Evolutionary conservation across 1,140 invertebrate species (phyloP).

Genomic region (Euura saliciscinereae): DNA sequence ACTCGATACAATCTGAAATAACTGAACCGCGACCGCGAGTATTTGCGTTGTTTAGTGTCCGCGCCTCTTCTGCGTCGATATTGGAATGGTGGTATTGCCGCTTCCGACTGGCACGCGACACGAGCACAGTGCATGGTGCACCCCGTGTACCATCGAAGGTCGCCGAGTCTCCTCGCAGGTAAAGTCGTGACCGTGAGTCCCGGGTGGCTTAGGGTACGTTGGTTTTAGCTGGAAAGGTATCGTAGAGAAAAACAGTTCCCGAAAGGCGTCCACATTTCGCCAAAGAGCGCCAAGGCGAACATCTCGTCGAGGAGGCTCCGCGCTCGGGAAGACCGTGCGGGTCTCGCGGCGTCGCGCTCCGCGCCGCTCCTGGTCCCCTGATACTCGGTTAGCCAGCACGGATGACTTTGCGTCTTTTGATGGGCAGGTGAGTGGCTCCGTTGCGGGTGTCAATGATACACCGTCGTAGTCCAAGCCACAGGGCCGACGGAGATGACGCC

Average conservation of each 20-base stretch:
- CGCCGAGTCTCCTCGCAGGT: not conserved
- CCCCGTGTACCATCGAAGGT: not conserved
- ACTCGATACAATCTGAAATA: no score
- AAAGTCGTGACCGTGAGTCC: slow-evolving; percentile 1
- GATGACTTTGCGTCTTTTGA: slow-evolving; percentile 62
- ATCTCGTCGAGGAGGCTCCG: slow-evolving; percentile 21
- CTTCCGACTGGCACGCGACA: not conserved
- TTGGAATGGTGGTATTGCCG: no score
- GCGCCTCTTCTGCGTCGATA: no score
- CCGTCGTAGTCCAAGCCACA: slow-evolving; percentile 2
- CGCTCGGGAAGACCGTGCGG: not conserved
- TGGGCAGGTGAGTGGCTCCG: slow-evolving; percentile 61
- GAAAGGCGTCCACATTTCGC: slow-evolving; percentile 59
- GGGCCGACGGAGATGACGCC: slow-evolving; percentile 2
- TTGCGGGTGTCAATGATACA: slow-evolving; percentile 57
- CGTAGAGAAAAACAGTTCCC: slow-evolving; percentile 46
- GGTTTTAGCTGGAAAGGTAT: not conserved
- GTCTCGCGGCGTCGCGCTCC: not conserved
- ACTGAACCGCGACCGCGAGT: no score
- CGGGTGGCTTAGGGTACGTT: slow-evolving; percentile 31
- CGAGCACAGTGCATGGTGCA: not conserved
- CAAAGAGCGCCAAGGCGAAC: slow-evolving; percentile 42
- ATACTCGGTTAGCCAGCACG: slow-evolving; percentile 55
- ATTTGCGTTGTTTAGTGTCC: no score
- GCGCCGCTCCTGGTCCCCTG: slow-evolving; percentile 37